A percentile compares a stretch with the other conserved stretches of the same genome.
Evolutionary conservation across 2,113 vertebrate species (phyloP).

Genomic region (Pseudonaja textilis): DNA sequence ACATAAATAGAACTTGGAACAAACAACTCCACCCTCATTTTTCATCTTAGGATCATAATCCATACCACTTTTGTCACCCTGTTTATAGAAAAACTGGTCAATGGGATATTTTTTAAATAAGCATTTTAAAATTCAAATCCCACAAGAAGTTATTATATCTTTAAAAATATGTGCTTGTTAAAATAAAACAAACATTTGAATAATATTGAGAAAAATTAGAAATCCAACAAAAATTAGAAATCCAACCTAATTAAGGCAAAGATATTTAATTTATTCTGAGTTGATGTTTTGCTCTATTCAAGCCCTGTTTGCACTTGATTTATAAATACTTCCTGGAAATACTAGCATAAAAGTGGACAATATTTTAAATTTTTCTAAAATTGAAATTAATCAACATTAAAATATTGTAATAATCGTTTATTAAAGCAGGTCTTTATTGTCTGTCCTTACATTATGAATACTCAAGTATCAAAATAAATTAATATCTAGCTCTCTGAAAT

Average conservation of each 20-base stretch:
- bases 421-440: neutral
- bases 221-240: neutral
- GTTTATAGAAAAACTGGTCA: neutral
- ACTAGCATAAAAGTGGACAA: neutral
- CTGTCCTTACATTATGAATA: neutral
- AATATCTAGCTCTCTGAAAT: neutral
- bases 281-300: neutral
- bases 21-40: neutral
- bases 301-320: neutral
- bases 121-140: neutral
- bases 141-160: neutral
- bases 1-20: neutral
- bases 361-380: neutral
- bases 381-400: neutral
- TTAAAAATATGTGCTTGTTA: neutral
- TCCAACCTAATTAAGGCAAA: neutral
- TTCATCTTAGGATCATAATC: neutral
- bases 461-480: neutral
- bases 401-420: neutral
- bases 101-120: neutral
- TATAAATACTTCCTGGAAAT: neutral
- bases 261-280: neutral
- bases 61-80: neutral
- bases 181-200: neutral
- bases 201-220: neutral